Conservation (phyloP, 2,113 vertebrate genomes). For the Myrmecobius fasciatus region DNA sequence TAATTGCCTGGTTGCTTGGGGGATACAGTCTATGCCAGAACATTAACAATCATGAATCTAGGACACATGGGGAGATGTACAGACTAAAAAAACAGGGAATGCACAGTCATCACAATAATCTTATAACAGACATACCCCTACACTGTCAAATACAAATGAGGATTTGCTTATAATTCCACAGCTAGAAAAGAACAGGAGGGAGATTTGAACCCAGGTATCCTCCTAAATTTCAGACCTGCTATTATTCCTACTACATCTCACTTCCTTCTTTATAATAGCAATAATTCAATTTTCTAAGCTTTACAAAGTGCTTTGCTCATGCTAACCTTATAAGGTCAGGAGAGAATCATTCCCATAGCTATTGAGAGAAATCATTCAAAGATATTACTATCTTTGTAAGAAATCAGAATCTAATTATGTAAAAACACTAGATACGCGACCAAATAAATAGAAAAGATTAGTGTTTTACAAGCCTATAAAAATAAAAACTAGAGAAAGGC, state of each 20-base stretch:
- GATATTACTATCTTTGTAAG: neutral
- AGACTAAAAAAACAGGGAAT: neutral
- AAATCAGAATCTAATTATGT: neutral
- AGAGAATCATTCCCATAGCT: neutral
- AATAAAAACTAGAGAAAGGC: neutral
- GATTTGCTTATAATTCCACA: neutral
- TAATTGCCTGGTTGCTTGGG: neutral
- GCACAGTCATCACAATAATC: neutral
- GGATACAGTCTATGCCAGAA: neutral
- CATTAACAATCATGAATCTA: neutral
- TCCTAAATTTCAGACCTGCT: neutral
- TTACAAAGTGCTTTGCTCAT: neutral
- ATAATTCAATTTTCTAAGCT: neutral
- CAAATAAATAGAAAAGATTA: slow-evolving; percentile 4
- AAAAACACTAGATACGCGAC: neutral
- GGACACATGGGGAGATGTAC: neutral
- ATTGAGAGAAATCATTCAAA: neutral
- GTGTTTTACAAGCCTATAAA: neutral
- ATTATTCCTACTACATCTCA: neutral
- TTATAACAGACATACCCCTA: neutral
- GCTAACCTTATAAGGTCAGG: neutral
- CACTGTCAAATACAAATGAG: neutral
- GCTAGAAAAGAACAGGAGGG: neutral
- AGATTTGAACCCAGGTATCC: neutral
- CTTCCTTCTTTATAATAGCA: neutral